phyloP scores from a whole-genome alignment of 2,113 vertebrate genomes.

The Crocuta crocuta region DNA sequence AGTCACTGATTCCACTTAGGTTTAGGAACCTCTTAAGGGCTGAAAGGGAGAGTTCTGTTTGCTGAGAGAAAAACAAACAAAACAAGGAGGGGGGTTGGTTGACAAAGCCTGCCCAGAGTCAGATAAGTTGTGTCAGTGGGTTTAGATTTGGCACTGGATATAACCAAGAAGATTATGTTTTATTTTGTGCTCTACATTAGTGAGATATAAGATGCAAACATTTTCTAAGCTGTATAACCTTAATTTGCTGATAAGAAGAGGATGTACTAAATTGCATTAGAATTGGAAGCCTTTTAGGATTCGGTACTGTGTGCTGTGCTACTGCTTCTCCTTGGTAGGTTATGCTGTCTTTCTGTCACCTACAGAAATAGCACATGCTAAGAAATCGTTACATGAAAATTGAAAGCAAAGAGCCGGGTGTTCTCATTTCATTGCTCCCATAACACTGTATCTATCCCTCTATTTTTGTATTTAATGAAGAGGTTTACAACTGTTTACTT shows the following conservation, averaged over 20 bases:
- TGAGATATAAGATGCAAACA: conserved; percentile 46
- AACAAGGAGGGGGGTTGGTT: neutral
- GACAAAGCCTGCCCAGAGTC: neutral
- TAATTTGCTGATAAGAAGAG: conserved; percentile 54
- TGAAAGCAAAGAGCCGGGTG: neutral
- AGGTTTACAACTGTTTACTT: conserved; percentile 11
- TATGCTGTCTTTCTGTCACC: conserved; percentile 27
- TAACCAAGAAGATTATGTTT: conserved; percentile 36
- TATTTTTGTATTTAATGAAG: conserved; percentile 40
- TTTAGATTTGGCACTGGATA: neutral
- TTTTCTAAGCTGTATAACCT: conserved; percentile 1
- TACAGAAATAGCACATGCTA: conserved; percentile 18
- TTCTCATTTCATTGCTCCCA: neutral
- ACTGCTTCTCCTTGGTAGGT: conserved; percentile 27
- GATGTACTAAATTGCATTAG: neutral
- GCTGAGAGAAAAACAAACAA: conserved; percentile 67
- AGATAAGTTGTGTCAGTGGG: neutral
- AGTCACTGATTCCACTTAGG: conserved; percentile 56
- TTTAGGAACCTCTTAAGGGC: conserved; percentile 62
- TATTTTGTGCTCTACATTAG: conserved; percentile 49
- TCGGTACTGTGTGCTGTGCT: neutral
- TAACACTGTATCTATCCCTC: neutral
- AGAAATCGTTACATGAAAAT: conserved; percentile 9
- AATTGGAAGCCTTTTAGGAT: conserved; percentile 33
- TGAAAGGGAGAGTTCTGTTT: conserved; percentile 58